Percentiles rank a stretch among this genome's conserved stretches.
phyloP scores from a whole-genome alignment of 1,140 invertebrate species.

The Aphaenogaster rudis region DNA sequence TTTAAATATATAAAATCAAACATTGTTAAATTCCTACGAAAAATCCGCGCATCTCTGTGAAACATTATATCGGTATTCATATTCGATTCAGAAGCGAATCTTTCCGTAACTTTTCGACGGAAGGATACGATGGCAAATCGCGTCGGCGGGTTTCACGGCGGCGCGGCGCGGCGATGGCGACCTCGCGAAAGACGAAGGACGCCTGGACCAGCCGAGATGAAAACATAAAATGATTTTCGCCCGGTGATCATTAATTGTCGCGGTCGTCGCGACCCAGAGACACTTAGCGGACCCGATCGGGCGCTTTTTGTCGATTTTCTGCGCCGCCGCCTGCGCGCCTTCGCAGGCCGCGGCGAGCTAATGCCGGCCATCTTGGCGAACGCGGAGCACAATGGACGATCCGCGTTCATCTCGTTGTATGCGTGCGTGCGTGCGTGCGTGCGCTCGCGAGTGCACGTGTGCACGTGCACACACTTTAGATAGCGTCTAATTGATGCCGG shows the following conservation, averaged over 20 bases:
- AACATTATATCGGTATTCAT: not conserved
- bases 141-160: not conserved
- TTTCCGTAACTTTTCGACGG: not conserved
- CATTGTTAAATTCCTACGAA: not conserved
- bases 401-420: conserved; percentile 44
- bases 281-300: conserved; percentile 69
- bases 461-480: conserved; percentile 72
- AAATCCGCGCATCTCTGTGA: not conserved
- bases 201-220: conserved; percentile 70
- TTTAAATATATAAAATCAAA: conserved; percentile 6
- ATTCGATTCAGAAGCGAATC: not conserved
- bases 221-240: conserved; percentile 83
- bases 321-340: conserved; percentile 33
- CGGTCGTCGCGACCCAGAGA: conserved; percentile 61
- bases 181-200: not conserved
- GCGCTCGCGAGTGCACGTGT: conserved; percentile 19
- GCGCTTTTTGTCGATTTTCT: conserved; percentile 73
- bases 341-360: conserved; percentile 34
- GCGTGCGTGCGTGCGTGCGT: conserved; percentile 29
- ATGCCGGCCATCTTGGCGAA: conserved; percentile 73
- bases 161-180: too few relatives aligned
- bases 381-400: conserved; percentile 71
- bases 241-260: conserved; percentile 79
- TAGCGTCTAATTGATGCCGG: conserved; percentile 79
- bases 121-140: not conserved